These are phyloP conservation scores for Cuniculus paca DNA, from an alignment of 2,797 vertebrate species.

Conservation along the genomic window DNA sequence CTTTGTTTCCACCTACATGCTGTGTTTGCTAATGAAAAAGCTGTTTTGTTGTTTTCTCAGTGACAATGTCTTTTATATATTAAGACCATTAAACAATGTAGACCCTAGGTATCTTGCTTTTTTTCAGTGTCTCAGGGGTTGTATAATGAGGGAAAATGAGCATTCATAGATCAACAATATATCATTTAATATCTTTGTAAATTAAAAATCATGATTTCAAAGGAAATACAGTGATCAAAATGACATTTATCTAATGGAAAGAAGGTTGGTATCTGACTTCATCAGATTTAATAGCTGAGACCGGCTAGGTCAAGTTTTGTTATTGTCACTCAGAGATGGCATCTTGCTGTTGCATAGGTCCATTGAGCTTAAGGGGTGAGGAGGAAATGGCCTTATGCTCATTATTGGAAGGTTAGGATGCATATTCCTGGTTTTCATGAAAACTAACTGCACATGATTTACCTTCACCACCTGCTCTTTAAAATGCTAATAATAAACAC, in stretches of 20 bases:
- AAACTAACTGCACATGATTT: not conserved
- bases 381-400: not conserved
- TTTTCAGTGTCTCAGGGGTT: constrained; percentile 32
- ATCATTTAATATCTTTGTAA: constrained; percentile 58
- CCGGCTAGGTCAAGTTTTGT: not conserved
- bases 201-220: constrained; percentile 34
- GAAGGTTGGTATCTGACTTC: not conserved
- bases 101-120: constrained; percentile 63
- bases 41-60: constrained; percentile 80
- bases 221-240: constrained; percentile 43
- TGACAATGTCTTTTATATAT: constrained; percentile 81
- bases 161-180: constrained; percentile 36
- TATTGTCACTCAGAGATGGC: not conserved
- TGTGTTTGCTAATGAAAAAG: constrained; percentile 82
- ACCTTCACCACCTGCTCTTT: not conserved
- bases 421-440: not conserved
- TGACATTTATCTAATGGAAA: not conserved
- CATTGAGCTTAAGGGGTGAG: not conserved
- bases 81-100: constrained; percentile 83
- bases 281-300: not conserved
- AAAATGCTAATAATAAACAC: not conserved
- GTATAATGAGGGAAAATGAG: constrained; percentile 64
- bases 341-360: not conserved
- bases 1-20: constrained; percentile 77
- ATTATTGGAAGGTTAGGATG: not conserved